Evolutionary conservation across 35 echinoderm and acorn worm species (phyloP).

Genomic region (Eucidaris tribuloides): DNA sequence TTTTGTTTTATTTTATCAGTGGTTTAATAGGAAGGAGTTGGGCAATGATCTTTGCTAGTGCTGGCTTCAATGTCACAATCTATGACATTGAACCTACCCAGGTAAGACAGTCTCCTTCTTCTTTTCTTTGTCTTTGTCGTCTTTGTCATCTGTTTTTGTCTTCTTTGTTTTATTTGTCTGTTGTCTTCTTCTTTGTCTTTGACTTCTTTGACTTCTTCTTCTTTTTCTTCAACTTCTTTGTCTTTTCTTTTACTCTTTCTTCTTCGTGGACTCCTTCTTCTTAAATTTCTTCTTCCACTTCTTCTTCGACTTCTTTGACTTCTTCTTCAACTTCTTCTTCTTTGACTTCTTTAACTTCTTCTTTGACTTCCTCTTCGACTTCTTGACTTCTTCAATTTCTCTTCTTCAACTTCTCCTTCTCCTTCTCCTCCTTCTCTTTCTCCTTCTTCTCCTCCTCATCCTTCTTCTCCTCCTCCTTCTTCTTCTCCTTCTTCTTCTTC

Average conservation of each 20-base stretch:
- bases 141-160: not conserved
- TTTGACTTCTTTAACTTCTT: slow-evolving; percentile 84
- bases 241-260: slow-evolving; percentile 4
- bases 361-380: slow-evolving; percentile 6
- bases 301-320: slow-evolving; percentile 6
- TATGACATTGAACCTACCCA: slow-evolving; percentile 78
- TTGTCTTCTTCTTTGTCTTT: not conserved
- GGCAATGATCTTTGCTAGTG: slow-evolving; percentile 88
- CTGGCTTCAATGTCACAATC: slow-evolving; percentile 68
- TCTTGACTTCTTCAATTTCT: not conserved
- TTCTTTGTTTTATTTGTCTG: not conserved
- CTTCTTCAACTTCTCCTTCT: not conserved
- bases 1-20: slow-evolving; percentile 16
- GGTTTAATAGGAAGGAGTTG: slow-evolving; percentile 82
- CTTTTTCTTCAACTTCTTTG: not conserved
- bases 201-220: not conserved
- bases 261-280: not conserved
- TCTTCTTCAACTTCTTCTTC: slow-evolving; percentile 78
- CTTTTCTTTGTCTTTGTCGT: not conserved
- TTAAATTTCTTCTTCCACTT: not conserved
- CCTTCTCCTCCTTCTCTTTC: not conserved
- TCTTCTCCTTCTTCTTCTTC: not conserved
- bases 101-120: slow-evolving; percentile 36
- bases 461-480: no score
- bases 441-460: no score